phyloP scores from a whole-genome alignment of 1,140 invertebrate species.

The Nautilus pompilius region DNA sequence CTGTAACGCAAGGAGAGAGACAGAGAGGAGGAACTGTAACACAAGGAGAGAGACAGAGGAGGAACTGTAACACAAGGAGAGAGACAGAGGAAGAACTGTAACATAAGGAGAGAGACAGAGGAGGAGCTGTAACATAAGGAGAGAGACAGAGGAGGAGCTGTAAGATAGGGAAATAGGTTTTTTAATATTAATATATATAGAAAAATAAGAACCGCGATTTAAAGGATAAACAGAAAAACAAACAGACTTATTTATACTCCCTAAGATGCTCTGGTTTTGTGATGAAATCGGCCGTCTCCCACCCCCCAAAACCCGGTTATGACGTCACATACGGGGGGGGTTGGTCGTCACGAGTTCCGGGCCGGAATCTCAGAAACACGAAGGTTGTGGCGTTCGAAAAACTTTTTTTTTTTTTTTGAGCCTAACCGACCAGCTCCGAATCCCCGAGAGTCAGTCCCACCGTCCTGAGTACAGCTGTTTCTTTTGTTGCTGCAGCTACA shows the following conservation, averaged over 20 bases:
- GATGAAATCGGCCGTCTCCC: not conserved
- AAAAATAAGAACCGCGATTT: not conserved
- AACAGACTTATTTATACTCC: not conserved
- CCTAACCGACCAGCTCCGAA: too few relatives aligned
- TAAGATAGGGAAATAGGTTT: not conserved
- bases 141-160: not conserved
- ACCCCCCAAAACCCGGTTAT: not conserved
- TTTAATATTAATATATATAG: not conserved
- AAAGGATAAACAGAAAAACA: slow-evolving; percentile 3
- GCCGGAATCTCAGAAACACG: too few relatives aligned
- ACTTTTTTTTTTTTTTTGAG: too few relatives aligned
- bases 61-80: not conserved
- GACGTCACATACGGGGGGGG: not conserved
- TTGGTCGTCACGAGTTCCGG: not conserved
- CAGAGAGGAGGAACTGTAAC: not conserved
- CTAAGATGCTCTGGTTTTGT: not conserved
- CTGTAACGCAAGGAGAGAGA: not conserved
- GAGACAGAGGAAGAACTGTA: not conserved
- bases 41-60: not conserved
- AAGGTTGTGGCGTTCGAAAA: too few relatives aligned
- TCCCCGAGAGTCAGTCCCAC: too few relatives aligned
- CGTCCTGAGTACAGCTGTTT: too few relatives aligned
- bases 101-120: not conserved
- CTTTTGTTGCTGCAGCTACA: too few relatives aligned
- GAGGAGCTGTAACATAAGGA: not conserved